Conservation (phyloP, 2,797 vertebrate genomes). For the Aulostomus chinensis region DNA sequence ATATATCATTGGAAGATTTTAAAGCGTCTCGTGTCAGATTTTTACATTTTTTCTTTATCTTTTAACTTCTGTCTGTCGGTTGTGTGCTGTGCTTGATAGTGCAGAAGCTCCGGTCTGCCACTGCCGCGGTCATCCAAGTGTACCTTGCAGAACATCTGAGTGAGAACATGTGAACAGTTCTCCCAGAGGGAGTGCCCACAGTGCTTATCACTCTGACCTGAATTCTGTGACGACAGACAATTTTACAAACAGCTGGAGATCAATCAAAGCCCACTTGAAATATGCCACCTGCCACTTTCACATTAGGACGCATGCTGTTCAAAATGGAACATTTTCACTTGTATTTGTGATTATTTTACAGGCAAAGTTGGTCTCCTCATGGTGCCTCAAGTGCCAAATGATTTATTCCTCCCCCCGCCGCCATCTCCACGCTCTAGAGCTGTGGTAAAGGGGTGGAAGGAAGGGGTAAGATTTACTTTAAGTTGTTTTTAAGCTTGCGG, state of each 20-base stretch:
- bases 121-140: not conserved
- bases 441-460: constrained; percentile 58
- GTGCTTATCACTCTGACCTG: constrained; percentile 86
- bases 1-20: too few species aligned
- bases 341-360: constrained; percentile 85
- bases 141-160: constrained; percentile 56
- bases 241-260: constrained; percentile 86
- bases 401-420: constrained; percentile 73
- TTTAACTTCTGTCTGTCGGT: too few species aligned
- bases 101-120: not conserved
- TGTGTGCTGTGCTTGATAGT: too few species aligned
- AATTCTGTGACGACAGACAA: constrained; percentile 84
- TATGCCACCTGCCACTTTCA: constrained; percentile 85
- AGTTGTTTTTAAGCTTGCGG: constrained; percentile 74
- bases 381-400: constrained; percentile 78
- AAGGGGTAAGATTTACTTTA: constrained; percentile 71
- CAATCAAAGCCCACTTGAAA: constrained; percentile 84
- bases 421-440: constrained; percentile 71
- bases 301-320: constrained; percentile 85
- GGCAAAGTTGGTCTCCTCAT: constrained; percentile 80
- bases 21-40: too few species aligned
- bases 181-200: constrained; percentile 74
- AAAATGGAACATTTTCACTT: constrained; percentile 82
- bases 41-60: too few species aligned
- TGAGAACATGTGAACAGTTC: constrained; percentile 66